A percentile compares a stretch with the other conserved stretches of the same genome.
Conservation (phyloP, 1,140 invertebrate genomes). For the Ephestia elutella region DNA sequence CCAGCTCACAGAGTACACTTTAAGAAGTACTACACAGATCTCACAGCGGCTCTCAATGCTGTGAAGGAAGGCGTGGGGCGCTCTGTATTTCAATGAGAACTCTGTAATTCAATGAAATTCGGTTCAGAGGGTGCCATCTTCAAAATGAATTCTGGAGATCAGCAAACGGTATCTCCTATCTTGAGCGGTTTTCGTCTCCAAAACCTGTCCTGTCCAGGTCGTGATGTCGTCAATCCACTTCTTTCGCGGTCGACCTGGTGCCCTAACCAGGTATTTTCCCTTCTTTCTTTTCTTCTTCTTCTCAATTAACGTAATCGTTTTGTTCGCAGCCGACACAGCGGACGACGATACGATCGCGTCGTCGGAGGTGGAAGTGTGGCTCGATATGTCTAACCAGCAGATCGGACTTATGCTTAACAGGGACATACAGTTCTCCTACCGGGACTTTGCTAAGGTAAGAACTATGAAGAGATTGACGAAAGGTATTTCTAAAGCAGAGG, state of each 20-base stretch:
- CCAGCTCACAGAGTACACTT: conserved; percentile 79
- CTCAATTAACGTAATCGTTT: neutral
- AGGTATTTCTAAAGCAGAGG: too few relatives aligned
- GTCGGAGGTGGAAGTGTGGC: conserved; percentile 87
- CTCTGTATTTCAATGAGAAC: conserved; percentile 88
- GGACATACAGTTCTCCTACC: conserved; percentile 86
- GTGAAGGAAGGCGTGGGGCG: conserved; percentile 91
- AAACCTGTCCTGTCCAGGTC: too few relatives aligned
- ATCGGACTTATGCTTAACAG: conserved; percentile 88
- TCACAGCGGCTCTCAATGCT: conserved; percentile 80
- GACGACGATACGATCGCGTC: conserved; percentile 86
- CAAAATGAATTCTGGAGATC: too few relatives aligned
- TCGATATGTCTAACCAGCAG: conserved; percentile 96
- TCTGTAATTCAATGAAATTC: too few relatives aligned
- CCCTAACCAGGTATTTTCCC: too few relatives aligned
- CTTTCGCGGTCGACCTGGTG: too few relatives aligned
- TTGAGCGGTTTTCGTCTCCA: too few relatives aligned
- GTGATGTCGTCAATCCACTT: too few relatives aligned
- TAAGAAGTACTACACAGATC: conserved; percentile 80
- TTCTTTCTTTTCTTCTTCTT: neutral
- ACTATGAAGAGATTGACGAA: too few relatives aligned
- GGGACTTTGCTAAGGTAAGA: conserved; percentile 80
- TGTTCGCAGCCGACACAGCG: conserved; percentile 64
- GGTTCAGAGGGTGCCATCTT: too few relatives aligned
- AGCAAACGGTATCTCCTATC: too few relatives aligned